Conservation (phyloP, 2,113 vertebrate genomes). For the Myrmecophaga tridactyla region DNA sequence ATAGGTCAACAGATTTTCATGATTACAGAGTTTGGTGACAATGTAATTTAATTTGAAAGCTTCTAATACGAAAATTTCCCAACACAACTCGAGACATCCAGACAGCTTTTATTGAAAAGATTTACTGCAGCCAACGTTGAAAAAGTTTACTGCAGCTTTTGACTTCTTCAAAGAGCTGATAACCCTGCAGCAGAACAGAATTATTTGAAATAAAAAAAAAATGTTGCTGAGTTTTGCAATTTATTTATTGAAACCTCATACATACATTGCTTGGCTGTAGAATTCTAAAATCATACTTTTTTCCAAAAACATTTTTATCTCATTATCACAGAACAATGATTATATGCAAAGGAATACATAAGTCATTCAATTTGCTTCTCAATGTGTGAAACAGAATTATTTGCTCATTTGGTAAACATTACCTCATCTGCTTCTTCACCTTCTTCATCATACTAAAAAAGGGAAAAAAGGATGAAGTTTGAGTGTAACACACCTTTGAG, state of each 20-base stretch:
- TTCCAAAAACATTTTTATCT: slow-evolving; percentile 62
- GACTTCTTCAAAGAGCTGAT: slow-evolving; percentile 82
- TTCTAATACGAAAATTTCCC: slow-evolving; percentile 79
- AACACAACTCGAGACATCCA: slow-evolving; percentile 80
- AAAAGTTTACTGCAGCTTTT: slow-evolving; percentile 82
- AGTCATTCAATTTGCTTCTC: slow-evolving; percentile 63
- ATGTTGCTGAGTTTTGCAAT: slow-evolving; percentile 78
- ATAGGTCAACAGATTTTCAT: slow-evolving; percentile 70
- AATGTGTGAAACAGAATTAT: slow-evolving; percentile 64
- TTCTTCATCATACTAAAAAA: slow-evolving; percentile 96
- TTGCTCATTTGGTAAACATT: slow-evolving; percentile 78
- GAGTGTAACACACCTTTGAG: neutral
- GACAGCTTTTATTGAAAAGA: slow-evolving; percentile 80
- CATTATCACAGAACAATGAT: slow-evolving; percentile 69
- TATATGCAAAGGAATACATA: slow-evolving; percentile 69
- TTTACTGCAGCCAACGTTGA: slow-evolving; percentile 81
- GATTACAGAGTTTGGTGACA: slow-evolving; percentile 74
- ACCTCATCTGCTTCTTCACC: slow-evolving; percentile 99
- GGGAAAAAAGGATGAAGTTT: slow-evolving; percentile 61
- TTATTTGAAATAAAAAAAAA: slow-evolving; percentile 81
- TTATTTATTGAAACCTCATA: slow-evolving; percentile 80
- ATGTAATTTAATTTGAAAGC: slow-evolving; percentile 75
- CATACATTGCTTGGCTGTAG: slow-evolving; percentile 76
- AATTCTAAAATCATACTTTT: slow-evolving; percentile 67
- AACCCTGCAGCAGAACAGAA: slow-evolving; percentile 81